Conservation (phyloP, 2,797 vertebrate species). For the Antennarius maculatus region DNA sequence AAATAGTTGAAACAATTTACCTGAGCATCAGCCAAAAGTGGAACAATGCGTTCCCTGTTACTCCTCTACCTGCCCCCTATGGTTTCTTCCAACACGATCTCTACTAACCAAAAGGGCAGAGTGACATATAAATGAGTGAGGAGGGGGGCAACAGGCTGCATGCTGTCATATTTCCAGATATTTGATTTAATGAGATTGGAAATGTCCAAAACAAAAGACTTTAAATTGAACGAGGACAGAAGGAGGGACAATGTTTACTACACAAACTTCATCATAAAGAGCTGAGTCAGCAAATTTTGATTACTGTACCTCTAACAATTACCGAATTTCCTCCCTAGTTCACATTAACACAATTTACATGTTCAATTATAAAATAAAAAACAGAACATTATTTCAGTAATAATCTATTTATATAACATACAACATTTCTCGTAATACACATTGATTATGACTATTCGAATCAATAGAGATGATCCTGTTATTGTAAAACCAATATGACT, state of each 20-base stretch:
- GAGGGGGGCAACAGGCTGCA: constrained; percentile 26
- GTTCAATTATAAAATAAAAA: constrained; percentile 14
- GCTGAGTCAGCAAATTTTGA: constrained; percentile 22
- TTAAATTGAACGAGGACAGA: constrained; percentile 25
- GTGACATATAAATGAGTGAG: constrained; percentile 15
- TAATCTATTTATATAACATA: constrained; percentile 14
- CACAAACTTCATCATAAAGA: constrained; percentile 41
- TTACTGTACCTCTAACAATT: constrained; percentile 11
- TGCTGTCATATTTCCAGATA: constrained; percentile 33
- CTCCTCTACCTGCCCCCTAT: constrained; percentile 31
- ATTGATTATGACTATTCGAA: constrained; percentile 9
- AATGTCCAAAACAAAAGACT: constrained; percentile 27
- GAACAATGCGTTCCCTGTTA: constrained; percentile 63
- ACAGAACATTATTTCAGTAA: not conserved
- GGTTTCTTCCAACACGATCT: constrained; percentile 36
- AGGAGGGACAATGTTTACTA: constrained; percentile 29
- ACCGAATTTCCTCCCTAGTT: constrained; percentile 23
- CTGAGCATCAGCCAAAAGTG: constrained; percentile 54
- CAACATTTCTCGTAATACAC: constrained; percentile 3
- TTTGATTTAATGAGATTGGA: constrained; percentile 55
- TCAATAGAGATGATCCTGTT: constrained; percentile 1
- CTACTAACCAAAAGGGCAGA: constrained; percentile 29
- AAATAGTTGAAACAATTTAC: constrained; percentile 30
- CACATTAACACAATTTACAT: constrained; percentile 18
- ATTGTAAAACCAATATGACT: constrained; percentile 1